Conservation (phyloP, 2,888 invertebrate genomes). For the Platycnemis pennipes region DNA sequence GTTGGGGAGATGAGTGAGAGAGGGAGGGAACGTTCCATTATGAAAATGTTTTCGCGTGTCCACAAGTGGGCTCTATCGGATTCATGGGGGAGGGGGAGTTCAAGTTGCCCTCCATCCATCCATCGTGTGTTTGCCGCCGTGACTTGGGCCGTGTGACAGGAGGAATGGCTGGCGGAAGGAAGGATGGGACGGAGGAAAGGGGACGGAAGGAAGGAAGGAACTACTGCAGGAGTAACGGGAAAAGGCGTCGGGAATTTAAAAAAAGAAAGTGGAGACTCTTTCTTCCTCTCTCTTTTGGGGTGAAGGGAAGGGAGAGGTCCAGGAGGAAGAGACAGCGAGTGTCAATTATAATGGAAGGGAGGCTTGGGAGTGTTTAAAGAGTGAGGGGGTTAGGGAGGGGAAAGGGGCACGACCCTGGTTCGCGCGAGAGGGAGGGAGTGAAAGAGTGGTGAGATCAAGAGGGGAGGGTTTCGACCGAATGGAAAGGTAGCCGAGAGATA, state of each 20-base stretch:
- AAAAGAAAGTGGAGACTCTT: neutral
- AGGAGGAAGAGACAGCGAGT: conserved; percentile 15
- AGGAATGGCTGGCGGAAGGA: conserved; percentile 27
- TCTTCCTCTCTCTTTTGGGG: neutral
- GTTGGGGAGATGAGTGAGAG: neutral
- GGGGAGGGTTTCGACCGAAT: neutral
- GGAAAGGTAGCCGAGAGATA: neutral
- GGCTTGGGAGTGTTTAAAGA: neutral
- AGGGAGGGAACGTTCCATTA: neutral
- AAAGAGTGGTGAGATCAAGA: neutral
- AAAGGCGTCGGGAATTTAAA: conserved; percentile 49
- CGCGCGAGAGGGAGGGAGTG: neutral
- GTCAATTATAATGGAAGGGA: conserved; percentile 48
- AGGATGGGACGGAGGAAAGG: neutral
- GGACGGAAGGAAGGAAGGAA: conserved; percentile 63
- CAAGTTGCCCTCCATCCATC: neutral
- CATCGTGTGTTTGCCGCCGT: conserved; percentile 59
- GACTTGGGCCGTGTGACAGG: conserved; percentile 51
- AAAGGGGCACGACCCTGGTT: neutral
- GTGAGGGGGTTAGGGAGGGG: neutral
- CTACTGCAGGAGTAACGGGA: conserved; percentile 55
- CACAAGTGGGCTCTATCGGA: conserved; percentile 62
- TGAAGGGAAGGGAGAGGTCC: neutral
- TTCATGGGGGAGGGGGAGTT: neutral
- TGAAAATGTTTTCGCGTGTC: conserved; percentile 59